Conservation (phyloP, 2,113 vertebrate genomes). For the Poecile atricapillus region DNA sequence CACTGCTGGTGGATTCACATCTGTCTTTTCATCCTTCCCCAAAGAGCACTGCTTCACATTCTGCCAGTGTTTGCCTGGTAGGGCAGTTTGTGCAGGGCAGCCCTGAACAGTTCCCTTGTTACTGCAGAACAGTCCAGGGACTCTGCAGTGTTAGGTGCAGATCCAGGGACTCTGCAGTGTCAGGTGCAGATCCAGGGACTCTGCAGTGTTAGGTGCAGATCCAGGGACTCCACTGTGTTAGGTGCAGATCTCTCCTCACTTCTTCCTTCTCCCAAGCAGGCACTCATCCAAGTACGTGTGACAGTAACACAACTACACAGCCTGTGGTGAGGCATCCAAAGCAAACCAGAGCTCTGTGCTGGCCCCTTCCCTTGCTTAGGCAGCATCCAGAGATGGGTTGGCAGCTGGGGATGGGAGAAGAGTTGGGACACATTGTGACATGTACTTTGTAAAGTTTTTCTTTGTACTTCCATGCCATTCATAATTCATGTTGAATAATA, state of each 20-base stretch:
- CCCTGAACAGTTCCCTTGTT: neutral
- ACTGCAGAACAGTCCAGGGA: neutral
- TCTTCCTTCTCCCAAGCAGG: neutral
- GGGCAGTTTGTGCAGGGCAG: neutral
- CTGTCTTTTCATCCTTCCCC: neutral
- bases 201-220: neutral
- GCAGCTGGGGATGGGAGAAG: neutral
- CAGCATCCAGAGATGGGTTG: neutral
- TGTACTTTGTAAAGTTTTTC: neutral
- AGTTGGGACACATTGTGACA: neutral
- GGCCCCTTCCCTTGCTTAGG: neutral
- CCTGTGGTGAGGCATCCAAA: neutral
- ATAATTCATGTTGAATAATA: slow-evolving; percentile 17
- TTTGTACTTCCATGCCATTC: neutral
- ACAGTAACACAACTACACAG: neutral
- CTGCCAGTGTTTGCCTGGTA: neutral
- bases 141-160: neutral
- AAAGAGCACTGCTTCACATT: neutral
- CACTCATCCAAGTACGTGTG: neutral
- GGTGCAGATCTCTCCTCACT: neutral
- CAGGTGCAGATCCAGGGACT: neutral
- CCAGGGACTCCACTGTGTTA: neutral
- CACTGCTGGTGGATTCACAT: neutral
- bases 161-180: neutral
- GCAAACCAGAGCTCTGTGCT: neutral